Evolutionary conservation across 2,797 vertebrate genomes (phyloP), one percentile per base, ranked within the genome.

Genomic region (Anguilla obscura): DNA sequence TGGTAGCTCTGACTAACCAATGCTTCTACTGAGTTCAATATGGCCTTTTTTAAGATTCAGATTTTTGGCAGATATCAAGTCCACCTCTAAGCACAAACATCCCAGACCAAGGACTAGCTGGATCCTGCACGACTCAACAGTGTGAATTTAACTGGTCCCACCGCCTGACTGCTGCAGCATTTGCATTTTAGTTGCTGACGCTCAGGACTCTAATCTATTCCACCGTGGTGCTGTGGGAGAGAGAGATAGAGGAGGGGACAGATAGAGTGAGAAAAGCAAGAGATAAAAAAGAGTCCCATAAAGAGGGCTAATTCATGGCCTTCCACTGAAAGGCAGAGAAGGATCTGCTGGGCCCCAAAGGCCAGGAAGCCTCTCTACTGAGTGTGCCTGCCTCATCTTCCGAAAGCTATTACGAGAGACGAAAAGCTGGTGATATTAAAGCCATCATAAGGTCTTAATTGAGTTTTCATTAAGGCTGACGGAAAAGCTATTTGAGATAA

Each of bases 301-400:
- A 85, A 85, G 83, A 85, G 21, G 84, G 9, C 66, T 52, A 86
- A 86, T 86, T 86, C 74, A 86, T 45, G 56, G 21, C 30, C 84
- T 27, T 60, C 8, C 10, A 24, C 84, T 10, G 56, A 66, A 40
- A 58, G 52, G n/a, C 30, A 45, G 36, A 82, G 40, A 14, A 45
- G 45, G 74, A 79, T 79, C 79, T 21, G 33, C 40, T 85, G 21
- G 56, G 56, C 84, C 84, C 27, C 84, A 85, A 66, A 63, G 83
- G 50, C 83, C 83, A 66, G 30, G 27, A 12, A 24, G 21, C 84
- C 84, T 40, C 56, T 45, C 9, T 40, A 85, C 12, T 3, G 1
- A 40, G 27, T 36, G 54, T n/a, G 33, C 58, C 84, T 60, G 18
- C 33, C 33, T 60, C 84, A 85, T 24, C 50, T 50, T 50, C 79